A percentile compares a stretch with the other conserved stretches of the same genome.
phyloP scores from a whole-genome alignment of 2,797 vertebrate genomes.

The Leontocebus nigricollis region DNA sequence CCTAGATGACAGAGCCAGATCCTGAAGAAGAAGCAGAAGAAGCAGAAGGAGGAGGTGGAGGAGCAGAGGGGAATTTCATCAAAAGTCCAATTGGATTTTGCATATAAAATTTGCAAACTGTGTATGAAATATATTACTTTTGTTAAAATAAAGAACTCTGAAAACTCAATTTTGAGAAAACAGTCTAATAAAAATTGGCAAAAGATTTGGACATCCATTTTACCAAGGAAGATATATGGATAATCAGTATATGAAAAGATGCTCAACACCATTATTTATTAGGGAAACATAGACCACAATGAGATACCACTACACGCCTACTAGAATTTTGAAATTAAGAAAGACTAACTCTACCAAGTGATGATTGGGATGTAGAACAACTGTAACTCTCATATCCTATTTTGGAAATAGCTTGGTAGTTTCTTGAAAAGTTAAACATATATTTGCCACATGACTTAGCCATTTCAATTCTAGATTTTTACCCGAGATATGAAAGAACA shows the following conservation, averaged over 20 bases:
- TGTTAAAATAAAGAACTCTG: not conserved
- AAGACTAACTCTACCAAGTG: not conserved
- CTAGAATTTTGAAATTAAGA: constrained; percentile 30
- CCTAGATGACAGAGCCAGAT: too few species aligned
- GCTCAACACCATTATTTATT: not conserved
- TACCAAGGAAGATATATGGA: not conserved
- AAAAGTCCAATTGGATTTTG: not conserved
- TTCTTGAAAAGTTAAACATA: not conserved
- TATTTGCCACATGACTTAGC: not conserved
- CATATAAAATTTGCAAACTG: not conserved
- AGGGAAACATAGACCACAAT: not conserved
- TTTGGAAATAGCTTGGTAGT: not conserved
- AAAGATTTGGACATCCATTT: not conserved
- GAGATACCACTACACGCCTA: not conserved
- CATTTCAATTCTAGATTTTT: not conserved
- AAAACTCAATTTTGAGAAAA: not conserved
- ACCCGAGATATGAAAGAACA: not conserved
- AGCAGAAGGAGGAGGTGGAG: too few species aligned
- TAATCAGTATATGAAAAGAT: not conserved
- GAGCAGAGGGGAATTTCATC: not conserved
- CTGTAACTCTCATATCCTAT: not conserved
- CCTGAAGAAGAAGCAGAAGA: too few species aligned
- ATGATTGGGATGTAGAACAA: not conserved
- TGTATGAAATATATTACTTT: not conserved
- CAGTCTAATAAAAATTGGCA: not conserved